These are phyloP conservation scores for Lasius fuliginosus DNA, from an alignment of 2,888 invertebrate genomes.

Conservation along the genomic window DNA sequence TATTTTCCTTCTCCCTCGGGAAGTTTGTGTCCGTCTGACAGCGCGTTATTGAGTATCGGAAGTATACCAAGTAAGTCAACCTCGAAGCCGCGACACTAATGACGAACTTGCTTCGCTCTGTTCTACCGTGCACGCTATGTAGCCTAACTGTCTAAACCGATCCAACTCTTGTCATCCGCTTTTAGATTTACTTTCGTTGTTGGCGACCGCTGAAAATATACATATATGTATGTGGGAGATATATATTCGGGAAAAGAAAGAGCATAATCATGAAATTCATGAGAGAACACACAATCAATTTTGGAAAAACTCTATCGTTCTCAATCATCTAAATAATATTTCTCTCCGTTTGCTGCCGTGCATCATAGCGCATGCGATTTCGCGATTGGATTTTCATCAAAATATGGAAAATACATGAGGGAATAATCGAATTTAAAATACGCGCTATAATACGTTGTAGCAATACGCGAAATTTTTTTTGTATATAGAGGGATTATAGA, in stretches of 20 bases:
- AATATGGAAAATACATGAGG: neutral
- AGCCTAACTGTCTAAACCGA: constrained; percentile 25
- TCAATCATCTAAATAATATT: neutral
- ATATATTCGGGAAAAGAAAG: neutral
- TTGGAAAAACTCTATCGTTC: neutral
- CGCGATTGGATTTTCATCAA: neutral
- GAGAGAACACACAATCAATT: neutral
- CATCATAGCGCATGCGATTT: neutral
- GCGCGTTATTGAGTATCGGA: constrained; percentile 51
- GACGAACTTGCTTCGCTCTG: constrained; percentile 40
- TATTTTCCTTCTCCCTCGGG: neutral
- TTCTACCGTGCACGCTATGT: neutral
- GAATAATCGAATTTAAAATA: neutral
- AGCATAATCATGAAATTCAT: neutral
- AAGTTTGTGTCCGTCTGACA: constrained; percentile 30
- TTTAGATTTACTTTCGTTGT: constrained; percentile 15
- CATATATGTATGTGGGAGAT: neutral
- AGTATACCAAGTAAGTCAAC: constrained; percentile 43
- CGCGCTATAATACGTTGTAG: neutral
- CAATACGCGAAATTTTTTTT: neutral
- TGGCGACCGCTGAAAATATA: neutral
- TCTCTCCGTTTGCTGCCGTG: neutral
- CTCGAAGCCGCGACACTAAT: constrained; percentile 37
- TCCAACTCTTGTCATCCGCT: constrained; percentile 30
- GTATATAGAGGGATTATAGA: too few relatives aligned